Evolutionary conservation across 2,797 vertebrate species (phyloP).

Genomic region (Sciaenops ocellatus): DNA sequence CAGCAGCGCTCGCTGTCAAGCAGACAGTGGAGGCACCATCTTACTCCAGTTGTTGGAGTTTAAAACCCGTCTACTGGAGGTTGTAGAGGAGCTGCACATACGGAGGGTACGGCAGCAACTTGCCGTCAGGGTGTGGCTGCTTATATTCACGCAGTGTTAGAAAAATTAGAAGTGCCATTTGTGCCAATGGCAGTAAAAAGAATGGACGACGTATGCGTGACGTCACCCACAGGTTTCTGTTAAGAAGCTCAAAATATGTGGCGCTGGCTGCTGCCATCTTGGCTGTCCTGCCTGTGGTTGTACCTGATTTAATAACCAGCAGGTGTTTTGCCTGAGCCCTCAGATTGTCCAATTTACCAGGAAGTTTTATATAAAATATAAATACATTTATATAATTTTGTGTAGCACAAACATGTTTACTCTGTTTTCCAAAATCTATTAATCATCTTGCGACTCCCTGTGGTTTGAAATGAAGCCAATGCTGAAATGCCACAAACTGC

Average conservation of each 20-base stretch:
- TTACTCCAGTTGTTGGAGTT: slow-evolving; percentile 91
- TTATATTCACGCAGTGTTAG: not conserved
- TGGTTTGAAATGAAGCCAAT: too few relatives aligned
- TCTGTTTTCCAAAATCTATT: too few relatives aligned
- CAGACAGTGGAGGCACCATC: slow-evolving; percentile 83
- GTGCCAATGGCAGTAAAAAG: too few relatives aligned
- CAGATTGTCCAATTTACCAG: too few relatives aligned
- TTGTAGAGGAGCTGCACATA: slow-evolving; percentile 92
- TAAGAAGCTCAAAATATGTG: too few relatives aligned
- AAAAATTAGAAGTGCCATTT: not conserved
- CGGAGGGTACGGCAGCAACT: slow-evolving; percentile 86
- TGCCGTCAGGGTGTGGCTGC: not conserved
- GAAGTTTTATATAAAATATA: too few relatives aligned
- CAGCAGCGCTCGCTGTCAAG: slow-evolving; percentile 55
- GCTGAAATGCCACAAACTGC: too few relatives aligned
- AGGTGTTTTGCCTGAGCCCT: not conserved
- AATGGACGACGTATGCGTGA: too few relatives aligned
- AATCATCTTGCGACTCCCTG: too few relatives aligned
- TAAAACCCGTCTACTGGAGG: slow-evolving; percentile 91
- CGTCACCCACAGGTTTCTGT: not conserved
- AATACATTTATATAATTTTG: too few relatives aligned
- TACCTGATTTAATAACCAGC: not conserved
- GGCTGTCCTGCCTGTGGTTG: not conserved
- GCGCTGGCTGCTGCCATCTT: too few relatives aligned
- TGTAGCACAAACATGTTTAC: too few relatives aligned